These are phyloP conservation scores for Penaeus japonicus DNA, from an alignment of 1,140 invertebrate species.

Conservation along the genomic window DNA sequence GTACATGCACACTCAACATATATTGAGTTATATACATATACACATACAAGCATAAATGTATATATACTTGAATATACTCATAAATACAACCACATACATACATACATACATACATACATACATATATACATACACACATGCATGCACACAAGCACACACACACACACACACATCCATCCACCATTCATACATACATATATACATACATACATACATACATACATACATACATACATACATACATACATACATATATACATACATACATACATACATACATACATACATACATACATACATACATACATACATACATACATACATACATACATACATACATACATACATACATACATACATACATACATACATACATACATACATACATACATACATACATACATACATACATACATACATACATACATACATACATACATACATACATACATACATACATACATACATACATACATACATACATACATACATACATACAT, in stretches of 20 bases:
- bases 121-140: too few species aligned
- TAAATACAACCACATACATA: too few species aligned
- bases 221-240: background rate
- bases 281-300: slow-evolving; percentile 8
- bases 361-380: slow-evolving; percentile 3
- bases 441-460: background rate
- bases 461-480: background rate
- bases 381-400: slow-evolving; percentile 8
- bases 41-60: too few species aligned
- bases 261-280: slow-evolving; percentile 13
- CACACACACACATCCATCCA: background rate
- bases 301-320: background rate
- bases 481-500: background rate
- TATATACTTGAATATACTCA: too few species aligned
- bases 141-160: too few species aligned
- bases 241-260: background rate
- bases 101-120: too few species aligned
- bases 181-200: background rate
- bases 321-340: background rate
- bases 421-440: background rate
- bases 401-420: background rate
- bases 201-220: slow-evolving; percentile 8
- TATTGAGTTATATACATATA: too few species aligned
- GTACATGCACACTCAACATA: too few species aligned
- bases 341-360: background rate